phyloP scores from a whole-genome alignment of 2,888 invertebrate genomes.

The Drosophila suboccidentalis region DNA sequence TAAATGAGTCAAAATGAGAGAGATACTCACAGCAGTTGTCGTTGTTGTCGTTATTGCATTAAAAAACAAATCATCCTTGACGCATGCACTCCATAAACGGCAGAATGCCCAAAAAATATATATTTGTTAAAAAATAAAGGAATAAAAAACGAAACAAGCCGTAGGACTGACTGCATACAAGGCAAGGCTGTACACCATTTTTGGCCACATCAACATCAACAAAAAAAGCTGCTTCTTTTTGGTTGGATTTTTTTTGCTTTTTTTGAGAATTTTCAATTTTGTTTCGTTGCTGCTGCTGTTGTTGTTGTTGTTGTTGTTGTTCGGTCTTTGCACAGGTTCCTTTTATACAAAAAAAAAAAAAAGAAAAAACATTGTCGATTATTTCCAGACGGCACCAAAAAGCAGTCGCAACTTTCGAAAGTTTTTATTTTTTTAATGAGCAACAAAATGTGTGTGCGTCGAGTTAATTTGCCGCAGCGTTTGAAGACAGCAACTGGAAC shows the following conservation, averaged over 20 bases:
- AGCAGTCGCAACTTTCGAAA: slow-evolving; percentile 69
- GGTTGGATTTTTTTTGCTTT: slow-evolving; percentile 12
- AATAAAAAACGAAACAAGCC: slow-evolving; percentile 52
- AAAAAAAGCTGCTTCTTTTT: slow-evolving; percentile 48
- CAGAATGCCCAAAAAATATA: slow-evolving; percentile 40
- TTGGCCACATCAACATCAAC: slow-evolving; percentile 69
- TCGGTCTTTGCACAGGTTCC: slow-evolving; percentile 41
- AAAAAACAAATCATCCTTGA: slow-evolving; percentile 76
- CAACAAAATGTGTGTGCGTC: slow-evolving; percentile 56
- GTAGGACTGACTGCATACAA: slow-evolving; percentile 75
- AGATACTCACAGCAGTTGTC: not conserved
- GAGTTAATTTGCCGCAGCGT: slow-evolving; percentile 71
- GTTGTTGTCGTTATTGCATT: slow-evolving; percentile 32
- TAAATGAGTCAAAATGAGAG: slow-evolving; percentile 10
- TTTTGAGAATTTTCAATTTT: slow-evolving; percentile 53
- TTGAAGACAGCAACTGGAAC: slow-evolving; percentile 54
- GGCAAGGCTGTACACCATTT: slow-evolving; percentile 77
- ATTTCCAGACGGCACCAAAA: slow-evolving; percentile 66
- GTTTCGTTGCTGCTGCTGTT: not conserved
- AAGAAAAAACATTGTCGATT: slow-evolving; percentile 68
- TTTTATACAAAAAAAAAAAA: slow-evolving; percentile 11
- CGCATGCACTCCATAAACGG: slow-evolving; percentile 78
- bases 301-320: slow-evolving; percentile 1
- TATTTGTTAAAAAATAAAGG: slow-evolving; percentile 25
- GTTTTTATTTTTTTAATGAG: slow-evolving; percentile 64